A percentile compares a stretch with the other conserved stretches of the same genome.
Conservation (phyloP, 2,113 vertebrate species). For the Oplegnathus fasciatus region DNA sequence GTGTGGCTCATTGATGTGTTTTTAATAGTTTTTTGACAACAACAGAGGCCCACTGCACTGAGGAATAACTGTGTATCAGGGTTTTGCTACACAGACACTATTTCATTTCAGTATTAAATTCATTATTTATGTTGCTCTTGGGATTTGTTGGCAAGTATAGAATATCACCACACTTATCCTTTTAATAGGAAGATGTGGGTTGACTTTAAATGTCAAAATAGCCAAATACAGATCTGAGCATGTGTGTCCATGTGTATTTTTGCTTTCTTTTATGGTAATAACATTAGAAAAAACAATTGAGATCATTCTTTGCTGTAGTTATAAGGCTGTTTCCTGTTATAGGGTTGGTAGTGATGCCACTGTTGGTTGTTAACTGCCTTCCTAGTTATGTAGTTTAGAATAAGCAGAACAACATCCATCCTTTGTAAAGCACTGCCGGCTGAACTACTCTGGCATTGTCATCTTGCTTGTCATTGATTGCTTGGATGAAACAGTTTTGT, state of each 20-base stretch:
- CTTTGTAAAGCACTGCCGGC: background rate
- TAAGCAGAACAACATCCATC: background rate
- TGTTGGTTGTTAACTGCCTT: background rate
- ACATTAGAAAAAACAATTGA: background rate
- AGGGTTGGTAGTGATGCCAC: background rate
- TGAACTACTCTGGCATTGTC: background rate
- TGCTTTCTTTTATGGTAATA: background rate
- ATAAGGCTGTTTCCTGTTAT: background rate
- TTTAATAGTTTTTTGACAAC: background rate
- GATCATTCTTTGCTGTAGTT: background rate
- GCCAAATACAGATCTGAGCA: background rate
- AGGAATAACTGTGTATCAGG: background rate
- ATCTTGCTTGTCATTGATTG: background rate
- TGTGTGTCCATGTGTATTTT: background rate
- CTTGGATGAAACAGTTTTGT: constrained; percentile 7
- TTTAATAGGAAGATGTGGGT: background rate
- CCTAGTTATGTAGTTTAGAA: background rate
- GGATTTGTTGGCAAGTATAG: background rate
- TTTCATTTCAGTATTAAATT: background rate
- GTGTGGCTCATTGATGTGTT: background rate
- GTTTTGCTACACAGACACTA: background rate
- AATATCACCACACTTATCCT: background rate
- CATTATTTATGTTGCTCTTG: background rate
- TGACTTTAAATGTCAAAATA: background rate
- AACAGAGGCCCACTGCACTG: background rate